Conservation (phyloP, 2,113 vertebrate species). For the Laticauda colubrina region DNA sequence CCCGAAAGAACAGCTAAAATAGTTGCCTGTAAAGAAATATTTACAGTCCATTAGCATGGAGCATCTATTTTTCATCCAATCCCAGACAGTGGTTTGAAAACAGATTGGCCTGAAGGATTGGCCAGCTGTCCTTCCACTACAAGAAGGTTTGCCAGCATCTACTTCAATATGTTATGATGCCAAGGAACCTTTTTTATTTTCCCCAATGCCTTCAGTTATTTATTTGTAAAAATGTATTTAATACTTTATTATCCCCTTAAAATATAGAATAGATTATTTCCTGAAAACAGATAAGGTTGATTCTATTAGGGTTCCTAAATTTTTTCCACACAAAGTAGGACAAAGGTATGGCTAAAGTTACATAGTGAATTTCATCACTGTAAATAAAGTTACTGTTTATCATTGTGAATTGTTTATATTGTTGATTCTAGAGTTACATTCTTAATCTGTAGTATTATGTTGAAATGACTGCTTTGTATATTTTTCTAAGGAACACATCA, state of each 20-base stretch:
- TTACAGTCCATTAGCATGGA: background rate
- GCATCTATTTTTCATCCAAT: background rate
- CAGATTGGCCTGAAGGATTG: background rate
- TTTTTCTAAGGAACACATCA: background rate
- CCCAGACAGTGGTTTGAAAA: background rate
- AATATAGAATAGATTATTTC: background rate
- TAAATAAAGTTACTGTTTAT: background rate
- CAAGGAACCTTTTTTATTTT: background rate
- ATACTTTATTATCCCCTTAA: background rate
- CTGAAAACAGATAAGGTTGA: background rate
- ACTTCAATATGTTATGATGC: background rate
- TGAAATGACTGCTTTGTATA: background rate
- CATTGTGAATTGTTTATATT: background rate
- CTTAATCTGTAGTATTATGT: background rate
- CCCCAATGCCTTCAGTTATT: background rate
- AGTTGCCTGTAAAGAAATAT: background rate
- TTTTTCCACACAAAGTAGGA: background rate
- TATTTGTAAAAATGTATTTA: background rate
- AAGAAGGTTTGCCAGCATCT: background rate
- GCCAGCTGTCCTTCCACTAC: background rate
- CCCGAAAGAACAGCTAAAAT: background rate
- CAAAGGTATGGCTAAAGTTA: background rate
- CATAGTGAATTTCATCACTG: background rate
- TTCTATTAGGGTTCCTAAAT: background rate
- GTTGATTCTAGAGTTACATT: background rate